Evolutionary conservation across 1,140 invertebrate species (phyloP).

Genomic region (Oreohelix idahoensis): DNA sequence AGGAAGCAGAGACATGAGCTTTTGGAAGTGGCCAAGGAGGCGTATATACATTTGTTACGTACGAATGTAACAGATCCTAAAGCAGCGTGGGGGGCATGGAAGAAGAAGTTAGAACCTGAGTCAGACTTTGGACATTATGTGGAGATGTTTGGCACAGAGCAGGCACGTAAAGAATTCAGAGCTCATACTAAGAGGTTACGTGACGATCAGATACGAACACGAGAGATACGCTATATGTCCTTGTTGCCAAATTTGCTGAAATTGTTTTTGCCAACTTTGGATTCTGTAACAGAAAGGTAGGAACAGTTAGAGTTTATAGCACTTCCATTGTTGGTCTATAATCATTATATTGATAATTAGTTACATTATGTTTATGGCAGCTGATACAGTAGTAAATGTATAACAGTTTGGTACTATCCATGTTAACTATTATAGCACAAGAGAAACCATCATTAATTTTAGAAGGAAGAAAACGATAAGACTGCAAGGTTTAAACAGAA

Average conservation of each 20-base stretch:
- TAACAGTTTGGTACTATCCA: too few relatives aligned
- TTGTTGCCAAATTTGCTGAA: slow-evolving; percentile 85
- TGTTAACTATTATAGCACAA: too few relatives aligned
- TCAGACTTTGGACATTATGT: slow-evolving; percentile 93
- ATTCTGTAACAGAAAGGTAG: slow-evolving; percentile 83
- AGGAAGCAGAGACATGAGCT: slow-evolving; percentile 86
- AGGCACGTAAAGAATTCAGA: slow-evolving; percentile 85
- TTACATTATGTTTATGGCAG: too few relatives aligned
- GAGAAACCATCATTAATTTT: too few relatives aligned
- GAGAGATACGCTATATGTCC: slow-evolving; percentile 86
- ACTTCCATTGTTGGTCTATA: too few relatives aligned
- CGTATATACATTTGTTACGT: slow-evolving; percentile 63
- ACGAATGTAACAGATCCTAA: slow-evolving; percentile 82
- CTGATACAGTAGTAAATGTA: too few relatives aligned
- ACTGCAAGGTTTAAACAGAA: too few relatives aligned
- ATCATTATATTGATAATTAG: too few relatives aligned
- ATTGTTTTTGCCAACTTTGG: slow-evolving; percentile 87
- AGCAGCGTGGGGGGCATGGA: slow-evolving; percentile 87
- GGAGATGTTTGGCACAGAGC: slow-evolving; percentile 90
- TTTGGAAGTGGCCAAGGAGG: slow-evolving; percentile 79
- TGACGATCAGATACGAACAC: slow-evolving; percentile 87
- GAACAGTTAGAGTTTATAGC: slow-evolving; percentile 41
- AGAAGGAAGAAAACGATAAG: too few relatives aligned
- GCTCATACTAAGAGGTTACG: slow-evolving; percentile 88
- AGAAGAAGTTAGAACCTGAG: slow-evolving; percentile 88